Evolutionary conservation across 2,797 vertebrate species (phyloP).

Genomic region (Chloroceryle amazona): DNA sequence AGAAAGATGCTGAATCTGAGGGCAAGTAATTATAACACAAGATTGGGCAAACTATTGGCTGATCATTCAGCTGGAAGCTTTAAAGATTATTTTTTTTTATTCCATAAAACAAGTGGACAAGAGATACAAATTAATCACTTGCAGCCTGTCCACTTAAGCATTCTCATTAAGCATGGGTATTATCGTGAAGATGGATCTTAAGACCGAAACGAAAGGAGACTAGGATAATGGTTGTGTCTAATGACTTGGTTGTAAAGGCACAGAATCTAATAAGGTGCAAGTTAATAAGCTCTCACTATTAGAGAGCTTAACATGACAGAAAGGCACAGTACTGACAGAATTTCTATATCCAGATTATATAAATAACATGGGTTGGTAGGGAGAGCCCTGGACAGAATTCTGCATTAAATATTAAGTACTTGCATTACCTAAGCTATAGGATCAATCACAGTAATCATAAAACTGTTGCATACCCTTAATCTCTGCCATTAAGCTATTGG

Average conservation of each 20-base stretch:
- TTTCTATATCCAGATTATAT: slow-evolving; percentile 19
- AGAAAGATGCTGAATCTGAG: slow-evolving; percentile 16
- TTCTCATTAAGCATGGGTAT: slow-evolving; percentile 7
- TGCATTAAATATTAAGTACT: background rate
- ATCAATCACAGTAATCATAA: background rate
- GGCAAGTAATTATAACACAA: slow-evolving; percentile 23
- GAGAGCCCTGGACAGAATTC: background rate
- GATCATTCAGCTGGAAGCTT: background rate
- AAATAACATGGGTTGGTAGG: background rate
- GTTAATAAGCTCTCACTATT: slow-evolving; percentile 52
- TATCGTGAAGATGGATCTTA: slow-evolving; percentile 6
- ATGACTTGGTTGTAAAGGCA: slow-evolving; percentile 45
- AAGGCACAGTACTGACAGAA: background rate
- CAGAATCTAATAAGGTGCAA: slow-evolving; percentile 34
- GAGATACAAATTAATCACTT: slow-evolving; percentile 31
- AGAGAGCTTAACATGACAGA: slow-evolving; percentile 36
- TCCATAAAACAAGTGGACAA: slow-evolving; percentile 2
- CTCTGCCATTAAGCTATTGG: background rate
- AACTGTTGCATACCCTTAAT: background rate
- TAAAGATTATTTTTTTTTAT: background rate
- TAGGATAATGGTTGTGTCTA: slow-evolving; percentile 41
- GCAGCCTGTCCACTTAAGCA: slow-evolving; percentile 34
- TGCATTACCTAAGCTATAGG: background rate
- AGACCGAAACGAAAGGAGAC: background rate
- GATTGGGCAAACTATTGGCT: background rate